These are phyloP conservation scores for Theretra japonica DNA, from an alignment of 2,888 invertebrate genomes.

Conservation along the genomic window DNA sequence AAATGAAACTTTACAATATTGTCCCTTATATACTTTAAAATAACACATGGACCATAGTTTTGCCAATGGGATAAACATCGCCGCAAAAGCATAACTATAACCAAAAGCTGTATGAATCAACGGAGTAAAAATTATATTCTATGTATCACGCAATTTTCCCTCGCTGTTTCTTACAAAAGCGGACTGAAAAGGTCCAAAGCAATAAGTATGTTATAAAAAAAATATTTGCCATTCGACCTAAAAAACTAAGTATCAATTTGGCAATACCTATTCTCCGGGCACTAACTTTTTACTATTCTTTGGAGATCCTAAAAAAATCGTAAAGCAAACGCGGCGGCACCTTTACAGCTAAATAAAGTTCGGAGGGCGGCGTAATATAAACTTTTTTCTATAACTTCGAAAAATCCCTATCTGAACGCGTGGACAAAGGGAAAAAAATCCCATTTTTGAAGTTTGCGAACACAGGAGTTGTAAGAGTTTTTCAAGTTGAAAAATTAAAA, in stretches of 20 bases:
- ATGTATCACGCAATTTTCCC: too few relatives aligned
- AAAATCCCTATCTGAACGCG: slow-evolving; percentile 23
- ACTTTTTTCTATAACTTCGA: slow-evolving; percentile 24
- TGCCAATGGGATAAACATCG: too few relatives aligned
- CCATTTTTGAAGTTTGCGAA: slow-evolving; percentile 10
- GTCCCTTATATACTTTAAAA: too few relatives aligned
- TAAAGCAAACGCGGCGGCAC: slow-evolving; percentile 18
- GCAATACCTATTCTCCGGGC: slow-evolving; percentile 5
- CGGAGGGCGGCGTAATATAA: slow-evolving; percentile 26
- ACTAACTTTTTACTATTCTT: slow-evolving; percentile 10
- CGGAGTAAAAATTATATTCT: too few relatives aligned
- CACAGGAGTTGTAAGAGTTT: slow-evolving; percentile 21
- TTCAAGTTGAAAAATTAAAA: slow-evolving; percentile 19
- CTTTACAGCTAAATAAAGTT: slow-evolving; percentile 19
- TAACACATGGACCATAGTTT: too few relatives aligned
- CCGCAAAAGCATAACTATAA: too few relatives aligned
- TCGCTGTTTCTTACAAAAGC: too few relatives aligned
- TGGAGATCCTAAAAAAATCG: slow-evolving; percentile 24
- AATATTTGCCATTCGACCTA: background rate
- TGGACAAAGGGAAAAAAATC: slow-evolving; percentile 29
- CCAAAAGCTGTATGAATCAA: too few relatives aligned
- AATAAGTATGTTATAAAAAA: background rate
- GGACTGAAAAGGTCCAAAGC: too few relatives aligned
- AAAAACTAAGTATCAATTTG: slow-evolving; percentile 23
- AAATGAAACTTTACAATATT: too few relatives aligned